Conservation (phyloP, 2,113 vertebrate species). For the Protobothrops mucrosquamatus region DNA sequence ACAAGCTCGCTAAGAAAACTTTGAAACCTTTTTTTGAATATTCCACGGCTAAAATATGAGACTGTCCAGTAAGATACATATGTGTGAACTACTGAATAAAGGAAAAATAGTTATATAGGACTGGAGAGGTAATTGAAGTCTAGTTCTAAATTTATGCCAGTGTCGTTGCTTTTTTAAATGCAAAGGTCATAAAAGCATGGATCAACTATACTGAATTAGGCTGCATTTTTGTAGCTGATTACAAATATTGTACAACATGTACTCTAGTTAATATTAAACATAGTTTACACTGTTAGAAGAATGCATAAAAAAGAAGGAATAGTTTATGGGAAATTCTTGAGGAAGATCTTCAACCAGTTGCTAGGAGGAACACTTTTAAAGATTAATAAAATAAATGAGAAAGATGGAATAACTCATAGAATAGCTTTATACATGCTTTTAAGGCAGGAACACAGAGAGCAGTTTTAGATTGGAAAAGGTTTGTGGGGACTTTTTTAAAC, state of each 20-base stretch:
- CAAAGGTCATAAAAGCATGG: neutral
- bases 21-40: neutral
- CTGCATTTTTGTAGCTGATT: neutral
- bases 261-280: neutral
- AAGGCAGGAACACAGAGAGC: neutral
- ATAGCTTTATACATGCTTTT: neutral
- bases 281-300: neutral
- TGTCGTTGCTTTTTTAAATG: neutral
- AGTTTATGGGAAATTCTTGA: neutral
- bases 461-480: neutral
- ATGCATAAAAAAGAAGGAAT: neutral
- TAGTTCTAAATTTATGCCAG: neutral
- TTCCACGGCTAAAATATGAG: neutral
- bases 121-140: neutral
- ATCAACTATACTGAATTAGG: neutral
- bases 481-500: neutral
- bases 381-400: neutral
- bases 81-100: neutral
- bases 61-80: neutral
- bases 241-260: neutral
- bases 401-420: neutral
- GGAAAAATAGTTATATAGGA: neutral
- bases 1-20: neutral
- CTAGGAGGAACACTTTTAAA: neutral
- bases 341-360: neutral